These are phyloP conservation scores for Trachymyrmex septentrionalis DNA, from an alignment of 1,140 invertebrate genomes.

Conservation along the genomic window DNA sequence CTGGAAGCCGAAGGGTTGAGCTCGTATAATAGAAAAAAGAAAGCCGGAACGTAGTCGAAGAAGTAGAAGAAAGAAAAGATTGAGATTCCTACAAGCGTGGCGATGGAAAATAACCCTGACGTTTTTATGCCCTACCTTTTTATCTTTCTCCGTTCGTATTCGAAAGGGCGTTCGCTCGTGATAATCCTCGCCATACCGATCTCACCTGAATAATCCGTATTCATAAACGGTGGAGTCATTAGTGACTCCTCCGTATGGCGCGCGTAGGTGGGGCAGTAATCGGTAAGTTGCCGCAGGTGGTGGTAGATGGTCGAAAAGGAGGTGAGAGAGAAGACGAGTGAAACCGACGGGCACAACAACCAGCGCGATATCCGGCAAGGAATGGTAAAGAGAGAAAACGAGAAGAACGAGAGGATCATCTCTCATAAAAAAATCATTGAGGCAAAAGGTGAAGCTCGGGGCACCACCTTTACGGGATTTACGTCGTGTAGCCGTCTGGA, in stretches of 20 bases:
- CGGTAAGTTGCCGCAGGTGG: constrained; percentile 59
- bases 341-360: constrained; percentile 29
- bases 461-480: constrained; percentile 20
- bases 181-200: constrained; percentile 78
- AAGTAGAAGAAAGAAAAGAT: constrained; percentile 14
- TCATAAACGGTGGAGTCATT: constrained; percentile 78
- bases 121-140: constrained; percentile 51
- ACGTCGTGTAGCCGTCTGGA: not conserved
- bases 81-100: constrained; percentile 2
- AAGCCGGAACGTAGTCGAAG: not conserved
- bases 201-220: constrained; percentile 77
- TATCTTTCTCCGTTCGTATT: constrained; percentile 17
- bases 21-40: constrained; percentile 63
- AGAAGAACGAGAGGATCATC: not conserved
- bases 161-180: constrained; percentile 63
- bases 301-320: constrained; percentile 27
- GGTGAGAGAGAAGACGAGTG: constrained; percentile 6
- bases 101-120: constrained; percentile 62
- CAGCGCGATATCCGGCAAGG: not conserved
- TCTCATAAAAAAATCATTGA: constrained; percentile 39
- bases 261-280: constrained; percentile 67
- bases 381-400: not conserved
- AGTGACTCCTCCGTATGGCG: constrained; percentile 63
- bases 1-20: constrained; percentile 17
- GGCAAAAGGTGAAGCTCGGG: constrained; percentile 17